Evolutionary conservation across 2,797 vertebrate genomes (phyloP).

Genomic region (Lophotriccus pileatus): DNA sequence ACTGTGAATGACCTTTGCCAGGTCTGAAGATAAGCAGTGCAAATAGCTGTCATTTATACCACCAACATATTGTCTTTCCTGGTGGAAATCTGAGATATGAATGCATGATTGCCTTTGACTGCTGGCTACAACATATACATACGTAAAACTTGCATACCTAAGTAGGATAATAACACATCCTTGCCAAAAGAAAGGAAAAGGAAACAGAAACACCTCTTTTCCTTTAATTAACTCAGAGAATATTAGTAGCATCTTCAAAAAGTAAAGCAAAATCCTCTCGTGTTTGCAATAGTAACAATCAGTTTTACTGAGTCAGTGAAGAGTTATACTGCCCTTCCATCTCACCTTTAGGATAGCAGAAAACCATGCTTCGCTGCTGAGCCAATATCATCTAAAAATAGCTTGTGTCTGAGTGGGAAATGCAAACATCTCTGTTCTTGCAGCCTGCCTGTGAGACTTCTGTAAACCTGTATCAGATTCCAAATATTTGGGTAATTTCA

Average conservation of each 20-base stretch:
- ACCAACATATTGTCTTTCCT: neutral
- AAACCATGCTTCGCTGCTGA: neutral
- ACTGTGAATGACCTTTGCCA: neutral
- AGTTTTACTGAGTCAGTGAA: neutral
- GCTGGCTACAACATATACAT: neutral
- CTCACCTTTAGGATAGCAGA: conserved; percentile 10
- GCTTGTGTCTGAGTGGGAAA: neutral
- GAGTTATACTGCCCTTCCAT: neutral
- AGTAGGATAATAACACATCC: neutral
- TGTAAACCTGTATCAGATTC: neutral
- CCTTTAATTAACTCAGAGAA: neutral
- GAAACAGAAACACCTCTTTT: neutral
- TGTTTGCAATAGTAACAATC: neutral
- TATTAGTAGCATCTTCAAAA: neutral
- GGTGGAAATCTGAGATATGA: neutral
- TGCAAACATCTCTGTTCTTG: neutral
- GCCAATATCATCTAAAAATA: conserved; percentile 39
- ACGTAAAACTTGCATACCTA: neutral
- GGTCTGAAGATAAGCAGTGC: neutral
- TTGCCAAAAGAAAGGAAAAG: neutral
- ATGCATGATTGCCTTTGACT: neutral
- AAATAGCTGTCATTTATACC: neutral
- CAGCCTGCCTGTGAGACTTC: neutral
- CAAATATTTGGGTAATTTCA: neutral
- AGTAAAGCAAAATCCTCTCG: neutral